phyloP scores from a whole-genome alignment of 2,888 invertebrate species.

The Lamellibrachia satsuma region DNA sequence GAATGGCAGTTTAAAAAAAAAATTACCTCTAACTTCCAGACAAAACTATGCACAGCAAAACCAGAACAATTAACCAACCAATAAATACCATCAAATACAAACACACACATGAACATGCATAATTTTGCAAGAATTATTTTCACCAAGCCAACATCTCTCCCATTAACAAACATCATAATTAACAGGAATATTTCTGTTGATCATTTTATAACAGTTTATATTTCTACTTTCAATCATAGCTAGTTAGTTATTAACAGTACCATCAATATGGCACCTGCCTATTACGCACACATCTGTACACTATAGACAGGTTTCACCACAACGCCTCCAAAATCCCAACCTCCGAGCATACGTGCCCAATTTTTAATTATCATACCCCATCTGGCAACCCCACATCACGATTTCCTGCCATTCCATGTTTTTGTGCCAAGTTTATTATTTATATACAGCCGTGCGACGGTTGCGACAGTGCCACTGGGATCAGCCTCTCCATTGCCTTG shows the following conservation, averaged over 20 bases:
- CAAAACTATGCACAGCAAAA: not conserved
- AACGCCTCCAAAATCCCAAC: no score
- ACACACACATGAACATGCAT: not conserved
- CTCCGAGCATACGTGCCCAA: not conserved
- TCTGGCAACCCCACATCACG: not conserved
- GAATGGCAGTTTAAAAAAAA: not conserved
- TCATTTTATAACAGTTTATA: not conserved
- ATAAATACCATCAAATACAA: not conserved
- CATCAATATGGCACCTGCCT: not conserved
- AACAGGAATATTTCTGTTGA: not conserved
- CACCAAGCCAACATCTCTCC: not conserved
- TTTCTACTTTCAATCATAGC: not conserved
- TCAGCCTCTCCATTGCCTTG: not conserved
- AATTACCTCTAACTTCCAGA: not conserved
- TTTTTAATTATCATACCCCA: not conserved
- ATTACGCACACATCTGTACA: not conserved
- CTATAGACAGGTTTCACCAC: not conserved
- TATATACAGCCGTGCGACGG: not conserved
- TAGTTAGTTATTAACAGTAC: not conserved
- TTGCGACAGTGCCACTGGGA: not conserved
- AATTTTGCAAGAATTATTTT: not conserved
- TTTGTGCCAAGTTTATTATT: conserved; percentile 1
- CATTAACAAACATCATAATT: not conserved
- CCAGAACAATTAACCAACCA: not conserved
- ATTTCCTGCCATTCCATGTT: not conserved